Percentiles rank a stretch among this genome's conserved stretches.
phyloP scores from a whole-genome alignment of 2,113 vertebrate genomes.

The Urocolius indicus region DNA sequence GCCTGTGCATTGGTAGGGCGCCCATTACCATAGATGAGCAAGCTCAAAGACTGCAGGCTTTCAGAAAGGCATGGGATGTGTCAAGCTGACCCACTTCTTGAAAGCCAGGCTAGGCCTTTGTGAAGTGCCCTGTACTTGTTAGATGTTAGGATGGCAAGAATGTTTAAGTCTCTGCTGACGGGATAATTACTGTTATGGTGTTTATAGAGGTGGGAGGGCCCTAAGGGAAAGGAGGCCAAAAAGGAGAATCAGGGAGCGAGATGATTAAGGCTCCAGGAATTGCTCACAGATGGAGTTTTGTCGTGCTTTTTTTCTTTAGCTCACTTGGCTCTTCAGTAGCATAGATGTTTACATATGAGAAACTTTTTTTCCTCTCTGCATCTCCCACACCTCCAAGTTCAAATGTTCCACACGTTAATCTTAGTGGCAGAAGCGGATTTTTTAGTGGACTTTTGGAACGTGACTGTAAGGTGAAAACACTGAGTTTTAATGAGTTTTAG shows the following conservation, averaged over 20 bases:
- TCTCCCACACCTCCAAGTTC: neutral
- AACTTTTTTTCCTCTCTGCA: conserved; percentile 2
- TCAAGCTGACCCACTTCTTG: conserved; percentile 70
- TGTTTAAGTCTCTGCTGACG: conserved; percentile 36
- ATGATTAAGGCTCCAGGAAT: conserved; percentile 55
- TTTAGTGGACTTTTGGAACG: neutral
- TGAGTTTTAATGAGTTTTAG: neutral
- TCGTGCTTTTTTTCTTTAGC: conserved; percentile 28
- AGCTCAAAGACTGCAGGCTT: conserved; percentile 46
- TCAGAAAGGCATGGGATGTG: conserved; percentile 45
- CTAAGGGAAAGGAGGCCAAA: conserved; percentile 52
- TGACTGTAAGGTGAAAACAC: neutral
- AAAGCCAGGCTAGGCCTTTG: conserved; percentile 44
- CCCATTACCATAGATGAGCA: conserved; percentile 69
- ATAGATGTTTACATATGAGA: conserved; percentile 1
- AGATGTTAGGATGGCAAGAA: conserved; percentile 55
- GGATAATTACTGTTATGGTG: conserved; percentile 60
- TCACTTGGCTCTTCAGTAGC: conserved; percentile 25
- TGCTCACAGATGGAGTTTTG: neutral
- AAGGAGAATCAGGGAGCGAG: conserved; percentile 53
- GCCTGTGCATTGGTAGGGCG: conserved; percentile 19
- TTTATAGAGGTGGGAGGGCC: conserved; percentile 59
- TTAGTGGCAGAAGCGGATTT: conserved; percentile 6
- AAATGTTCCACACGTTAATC: neutral
- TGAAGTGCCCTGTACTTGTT: conserved; percentile 43